Evolutionary conservation across 2,888 invertebrate genomes (phyloP), one percentile per base, ranked within the genome.

Genomic region (Plagodis dolabraria): DNA sequence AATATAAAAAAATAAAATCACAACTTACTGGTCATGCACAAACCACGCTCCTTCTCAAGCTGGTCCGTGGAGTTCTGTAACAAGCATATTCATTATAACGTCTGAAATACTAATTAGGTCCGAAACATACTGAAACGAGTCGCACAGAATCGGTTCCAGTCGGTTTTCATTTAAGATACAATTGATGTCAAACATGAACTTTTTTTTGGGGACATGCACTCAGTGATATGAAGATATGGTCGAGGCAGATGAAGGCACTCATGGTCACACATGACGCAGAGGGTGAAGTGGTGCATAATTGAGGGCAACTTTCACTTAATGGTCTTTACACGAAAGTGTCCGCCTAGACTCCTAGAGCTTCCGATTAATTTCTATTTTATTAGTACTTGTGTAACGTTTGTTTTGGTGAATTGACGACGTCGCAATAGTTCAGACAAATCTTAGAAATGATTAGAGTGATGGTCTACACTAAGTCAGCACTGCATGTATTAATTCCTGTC

Each of bases 51-150:
- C 10, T 64, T 75, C 0, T 70, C 75, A 33, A 87, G 51, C 35
- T 69, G 85, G 57, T 88, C 87, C 0, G 8, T 42, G 0, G 86
- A 56, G 0, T 74, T 63, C 87, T 87, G 82, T 80, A 85, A 57
- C 63, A 65, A 65, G 67, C 60, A 60, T 50, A 7, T 4, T 7
- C 11, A 11, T 46, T 49, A 58, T 42, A 45, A 10, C 7, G 40
- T 42, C 47, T 53, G 47, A 35, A 50, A 49, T 33, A 9, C 45
- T 58, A 48, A 59, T 56, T 58, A 40, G 54, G 9, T 47, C 60
- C 55, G 53, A 57, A 64, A 57, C 53, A 36, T 62, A 64, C 57
- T 56, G 56, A 60, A 58, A 47, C 9, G 43, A 52, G 57, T 54
- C 59, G 59, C 63, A 62, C 60, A 9, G 10, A 64, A 57, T 63